phyloP scores from a whole-genome alignment of 2,113 vertebrate species.

The Microcebus ravelobensis region DNA sequence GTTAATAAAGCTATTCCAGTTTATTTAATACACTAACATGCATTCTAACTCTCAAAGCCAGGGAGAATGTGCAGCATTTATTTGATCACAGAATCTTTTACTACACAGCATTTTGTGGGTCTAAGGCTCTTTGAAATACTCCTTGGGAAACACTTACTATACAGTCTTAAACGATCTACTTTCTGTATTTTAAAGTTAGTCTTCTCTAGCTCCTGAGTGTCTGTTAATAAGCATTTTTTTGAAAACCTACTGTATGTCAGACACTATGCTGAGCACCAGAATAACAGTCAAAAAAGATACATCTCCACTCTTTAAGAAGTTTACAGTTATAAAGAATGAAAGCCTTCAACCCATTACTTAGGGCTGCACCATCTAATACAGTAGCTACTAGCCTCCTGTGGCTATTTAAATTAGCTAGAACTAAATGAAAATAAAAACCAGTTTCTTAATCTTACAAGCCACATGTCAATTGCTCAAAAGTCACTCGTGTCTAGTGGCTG shows the following conservation, averaged over 20 bases:
- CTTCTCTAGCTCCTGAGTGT: neutral
- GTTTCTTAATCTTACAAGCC: neutral
- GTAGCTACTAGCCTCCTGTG: neutral
- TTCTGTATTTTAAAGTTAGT: neutral
- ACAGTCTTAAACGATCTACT: neutral
- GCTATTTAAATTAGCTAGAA: neutral
- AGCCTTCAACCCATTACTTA: neutral
- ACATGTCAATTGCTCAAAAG: neutral
- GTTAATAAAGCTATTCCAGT: neutral
- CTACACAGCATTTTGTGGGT: neutral
- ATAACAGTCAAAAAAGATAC: neutral
- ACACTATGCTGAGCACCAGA: neutral
- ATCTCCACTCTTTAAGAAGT: neutral
- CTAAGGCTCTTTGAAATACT: neutral
- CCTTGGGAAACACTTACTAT: neutral
- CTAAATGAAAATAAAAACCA: conserved; percentile 12
- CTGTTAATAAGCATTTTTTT: neutral
- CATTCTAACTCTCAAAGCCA: neutral
- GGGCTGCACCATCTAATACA: neutral
- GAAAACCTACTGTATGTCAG: neutral
- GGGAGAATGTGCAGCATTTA: neutral
- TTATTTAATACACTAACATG: neutral
- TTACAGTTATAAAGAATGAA: conserved; percentile 9
- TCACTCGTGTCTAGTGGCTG: neutral
- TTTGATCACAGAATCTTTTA: conserved; percentile 13